Evolutionary conservation across 2,797 vertebrate species (phyloP).

Genomic region (Lepidocolaptes lacrymiger): DNA sequence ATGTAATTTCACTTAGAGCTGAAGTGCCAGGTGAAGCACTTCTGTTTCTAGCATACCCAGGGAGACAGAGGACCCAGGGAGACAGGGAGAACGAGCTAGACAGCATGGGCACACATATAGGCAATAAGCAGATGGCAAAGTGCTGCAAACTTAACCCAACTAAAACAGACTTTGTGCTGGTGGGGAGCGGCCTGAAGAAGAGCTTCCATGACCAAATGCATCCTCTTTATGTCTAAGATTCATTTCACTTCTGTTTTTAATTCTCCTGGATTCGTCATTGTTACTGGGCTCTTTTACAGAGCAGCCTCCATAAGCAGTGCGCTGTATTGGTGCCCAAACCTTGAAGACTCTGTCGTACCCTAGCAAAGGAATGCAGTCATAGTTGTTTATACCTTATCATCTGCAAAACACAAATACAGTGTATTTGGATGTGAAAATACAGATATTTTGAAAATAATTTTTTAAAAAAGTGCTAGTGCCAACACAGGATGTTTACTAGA

Average conservation of each 20-base stretch:
- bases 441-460: background rate
- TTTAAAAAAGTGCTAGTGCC: fast-evolving
- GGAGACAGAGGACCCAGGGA: background rate
- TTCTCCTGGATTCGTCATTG: background rate
- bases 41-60: background rate
- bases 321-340: background rate
- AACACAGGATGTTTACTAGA: background rate
- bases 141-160: background rate
- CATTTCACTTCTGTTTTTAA: background rate
- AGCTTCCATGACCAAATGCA: background rate
- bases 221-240: background rate
- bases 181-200: background rate
- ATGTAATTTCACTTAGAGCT: background rate
- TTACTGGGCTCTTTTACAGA: background rate
- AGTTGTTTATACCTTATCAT: background rate
- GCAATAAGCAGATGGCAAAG: background rate
- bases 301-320: background rate
- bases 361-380: background rate
- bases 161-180: background rate
- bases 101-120: background rate
- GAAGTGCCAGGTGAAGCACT: background rate
- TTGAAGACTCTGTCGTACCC: background rate
- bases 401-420: background rate
- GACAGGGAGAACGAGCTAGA: background rate
- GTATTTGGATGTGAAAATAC: background rate